Conservation (phyloP, 2,113 vertebrate genomes). For the Melanocharis versteri region DNA sequence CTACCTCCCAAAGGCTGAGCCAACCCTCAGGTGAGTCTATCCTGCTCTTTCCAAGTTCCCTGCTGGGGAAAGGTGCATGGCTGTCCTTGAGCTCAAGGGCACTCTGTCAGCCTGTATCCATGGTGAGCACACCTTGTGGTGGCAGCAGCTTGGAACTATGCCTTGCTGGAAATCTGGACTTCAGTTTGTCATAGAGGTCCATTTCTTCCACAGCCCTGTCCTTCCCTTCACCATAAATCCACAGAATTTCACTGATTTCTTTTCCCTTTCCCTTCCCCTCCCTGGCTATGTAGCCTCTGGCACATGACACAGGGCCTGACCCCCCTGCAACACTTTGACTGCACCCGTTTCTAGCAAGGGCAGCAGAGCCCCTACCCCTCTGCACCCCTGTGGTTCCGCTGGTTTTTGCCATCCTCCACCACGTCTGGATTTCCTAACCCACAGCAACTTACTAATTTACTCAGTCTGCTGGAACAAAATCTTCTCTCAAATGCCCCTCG, state of each 20-base stretch:
- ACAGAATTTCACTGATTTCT: neutral
- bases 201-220: neutral
- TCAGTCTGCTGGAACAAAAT: neutral
- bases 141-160: neutral
- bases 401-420: neutral
- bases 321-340: neutral
- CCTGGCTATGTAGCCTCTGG: neutral
- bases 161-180: neutral
- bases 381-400: neutral
- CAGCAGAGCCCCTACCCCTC: neutral
- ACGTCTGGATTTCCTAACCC: neutral
- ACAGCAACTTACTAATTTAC: neutral
- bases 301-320: rapidly evolving
- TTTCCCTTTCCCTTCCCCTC: neutral
- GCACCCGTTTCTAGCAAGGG: neutral
- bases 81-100: neutral
- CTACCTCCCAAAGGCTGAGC: neutral
- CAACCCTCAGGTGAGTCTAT: neutral
- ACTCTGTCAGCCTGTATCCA: rapidly evolving
- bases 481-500: neutral
- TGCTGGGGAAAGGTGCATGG: neutral
- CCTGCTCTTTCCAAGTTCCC: neutral
- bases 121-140: neutral
- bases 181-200: neutral
- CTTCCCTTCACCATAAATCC: neutral